phyloP scores from a whole-genome alignment of 2,888 invertebrate species.

The Stenurella melanura region DNA sequence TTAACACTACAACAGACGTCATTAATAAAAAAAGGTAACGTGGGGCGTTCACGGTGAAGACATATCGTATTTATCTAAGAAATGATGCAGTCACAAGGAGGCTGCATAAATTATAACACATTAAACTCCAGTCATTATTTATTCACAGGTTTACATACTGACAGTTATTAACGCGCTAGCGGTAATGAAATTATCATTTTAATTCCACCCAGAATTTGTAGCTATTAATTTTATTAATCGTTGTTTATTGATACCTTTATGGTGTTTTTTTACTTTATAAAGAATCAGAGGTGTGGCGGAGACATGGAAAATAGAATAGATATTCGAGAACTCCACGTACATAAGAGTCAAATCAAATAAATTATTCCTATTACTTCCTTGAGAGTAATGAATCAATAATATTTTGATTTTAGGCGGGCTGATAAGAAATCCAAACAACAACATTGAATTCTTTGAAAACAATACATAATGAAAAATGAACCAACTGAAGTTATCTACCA shows the following conservation, averaged over 20 bases:
- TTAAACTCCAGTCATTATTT: constrained; percentile 45
- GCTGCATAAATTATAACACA: constrained; percentile 61
- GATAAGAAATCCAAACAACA: background rate
- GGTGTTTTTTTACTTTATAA: constrained; percentile 13
- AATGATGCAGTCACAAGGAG: constrained; percentile 62
- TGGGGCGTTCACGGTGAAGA: constrained; percentile 62
- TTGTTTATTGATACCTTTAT: constrained; percentile 35
- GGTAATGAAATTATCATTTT: constrained; percentile 44
- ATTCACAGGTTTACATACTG: constrained; percentile 47
- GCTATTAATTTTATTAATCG: constrained; percentile 41
- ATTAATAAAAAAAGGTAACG: constrained; percentile 67
- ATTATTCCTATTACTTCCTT: background rate
- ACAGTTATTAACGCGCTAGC: constrained; percentile 39
- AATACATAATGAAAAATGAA: constrained; percentile 2
- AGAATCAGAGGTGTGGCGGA: constrained; percentile 28
- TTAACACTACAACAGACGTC: constrained; percentile 67
- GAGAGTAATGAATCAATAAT: background rate
- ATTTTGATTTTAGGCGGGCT: background rate
- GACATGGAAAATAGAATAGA: constrained; percentile 10
- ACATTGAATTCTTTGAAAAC: background rate
- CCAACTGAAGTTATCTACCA: background rate
- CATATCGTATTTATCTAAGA: constrained; percentile 66
- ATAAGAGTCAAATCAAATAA: background rate
- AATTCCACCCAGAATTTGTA: constrained; percentile 38
- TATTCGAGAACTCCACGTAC: background rate